Evolutionary conservation across 2,113 vertebrate species (phyloP).

Genomic region (Epinephelus fuscoguttatus): DNA sequence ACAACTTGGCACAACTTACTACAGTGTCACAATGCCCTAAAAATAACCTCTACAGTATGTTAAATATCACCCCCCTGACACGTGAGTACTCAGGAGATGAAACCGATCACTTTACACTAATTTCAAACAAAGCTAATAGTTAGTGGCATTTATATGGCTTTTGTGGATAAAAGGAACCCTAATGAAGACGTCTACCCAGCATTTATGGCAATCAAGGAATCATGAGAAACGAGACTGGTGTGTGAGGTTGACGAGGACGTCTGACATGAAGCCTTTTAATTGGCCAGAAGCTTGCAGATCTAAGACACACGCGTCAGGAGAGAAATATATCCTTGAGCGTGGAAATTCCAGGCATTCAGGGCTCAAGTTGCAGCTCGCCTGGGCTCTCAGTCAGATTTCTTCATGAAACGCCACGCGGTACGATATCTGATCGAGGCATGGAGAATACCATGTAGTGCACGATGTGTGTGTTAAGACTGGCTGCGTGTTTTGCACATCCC

Average conservation of each 20-base stretch:
- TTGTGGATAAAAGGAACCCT: conserved; percentile 64
- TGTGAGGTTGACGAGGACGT: conserved; percentile 63
- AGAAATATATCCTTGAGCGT: conserved; percentile 82
- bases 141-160: conserved; percentile 70
- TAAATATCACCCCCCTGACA: conserved; percentile 35
- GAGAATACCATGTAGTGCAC: conserved; percentile 56
- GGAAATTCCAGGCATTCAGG: conserved; percentile 93
- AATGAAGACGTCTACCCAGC: conserved; percentile 72
- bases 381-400: conserved; percentile 81
- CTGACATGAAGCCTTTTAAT: conserved; percentile 73
- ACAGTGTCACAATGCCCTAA: conserved; percentile 35
- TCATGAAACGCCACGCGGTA: conserved; percentile 77
- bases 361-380: conserved; percentile 89
- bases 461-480: conserved; percentile 49
- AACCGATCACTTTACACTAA: conserved; percentile 66
- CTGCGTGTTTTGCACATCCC: conserved; percentile 26
- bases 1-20: conserved; percentile 34
- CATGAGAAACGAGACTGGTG: conserved; percentile 59
- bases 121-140: conserved; percentile 71
- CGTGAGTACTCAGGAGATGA: conserved; percentile 63
- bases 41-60: conserved; percentile 38
- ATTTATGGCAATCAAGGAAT: conserved; percentile 73
- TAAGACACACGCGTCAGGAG: conserved; percentile 74
- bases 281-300: conserved; percentile 68
- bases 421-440: conserved; percentile 76